Evolutionary conservation across 92 coral and sea anemone genomes (phyloP), one percentile per base, ranked within the genome.

Genomic region (Porites evermanni): DNA sequence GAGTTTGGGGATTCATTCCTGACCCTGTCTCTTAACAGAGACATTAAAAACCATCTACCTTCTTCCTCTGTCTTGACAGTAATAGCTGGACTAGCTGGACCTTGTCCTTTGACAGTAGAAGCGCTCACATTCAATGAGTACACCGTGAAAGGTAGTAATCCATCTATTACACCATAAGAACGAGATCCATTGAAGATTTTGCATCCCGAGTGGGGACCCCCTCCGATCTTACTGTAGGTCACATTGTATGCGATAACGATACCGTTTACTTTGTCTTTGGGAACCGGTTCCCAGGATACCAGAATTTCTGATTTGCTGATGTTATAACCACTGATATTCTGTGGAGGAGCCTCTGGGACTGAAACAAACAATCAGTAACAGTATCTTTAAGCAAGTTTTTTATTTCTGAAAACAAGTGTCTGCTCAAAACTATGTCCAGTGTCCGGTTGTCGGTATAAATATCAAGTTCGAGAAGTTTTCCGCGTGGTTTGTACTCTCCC

Each of bases 41-140:
- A 38, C 6, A 3, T 3, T 38, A 38, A 38, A 38, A 38, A 0
- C 9, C 0, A 32, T 91, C 19, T 69, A 96, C 98, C 98, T 89
- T 93, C 98, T 64, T 96, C 98, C 17, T 96, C 98, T 2, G 96
- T 94, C 61, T 91, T 86, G 0, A 94, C 91, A 6, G 44, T 44
- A 13, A 94, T 77, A 12, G n/a, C 71, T 0, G 63, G 59, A 70
- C 98, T 91, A 23, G 65, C 54, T 6, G 89, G 89, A 18, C 98
- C 98, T 4, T 53, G 20, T 1, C 98, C 98, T 87, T 89, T 93
- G 20, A 86, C 51, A 0, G 98, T 96, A 74, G 74, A 85, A 1
- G 94, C 98, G 12, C 69, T 82, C 16, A 94, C 88, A 21, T 75
- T 61, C 3, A 92, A 10, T 12, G 79, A 14, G 77, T 96, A 94